phyloP scores from a whole-genome alignment of 2,888 invertebrate species.

The Rhamnusium bicolor region DNA sequence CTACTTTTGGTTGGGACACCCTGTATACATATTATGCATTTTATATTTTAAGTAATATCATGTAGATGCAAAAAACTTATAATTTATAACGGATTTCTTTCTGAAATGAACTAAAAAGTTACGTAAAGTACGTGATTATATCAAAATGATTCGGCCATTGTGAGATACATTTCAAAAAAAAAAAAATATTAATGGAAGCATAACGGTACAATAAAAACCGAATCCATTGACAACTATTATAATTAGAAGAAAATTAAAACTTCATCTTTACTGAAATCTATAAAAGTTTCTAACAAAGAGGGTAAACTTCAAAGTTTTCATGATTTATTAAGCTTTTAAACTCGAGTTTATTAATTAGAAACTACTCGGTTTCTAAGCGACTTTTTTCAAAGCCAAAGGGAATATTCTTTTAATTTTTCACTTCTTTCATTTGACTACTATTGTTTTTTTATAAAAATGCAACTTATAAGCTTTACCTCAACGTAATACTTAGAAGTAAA shows the following conservation, averaged over 20 bases:
- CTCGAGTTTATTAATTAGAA: not conserved
- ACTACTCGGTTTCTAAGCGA: not conserved
- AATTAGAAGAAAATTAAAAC: not conserved
- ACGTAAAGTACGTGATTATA: too few species aligned
- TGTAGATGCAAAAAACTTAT: too few species aligned
- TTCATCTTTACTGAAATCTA: not conserved
- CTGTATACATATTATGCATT: too few species aligned
- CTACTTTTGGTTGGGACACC: too few species aligned
- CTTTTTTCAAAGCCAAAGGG: not conserved
- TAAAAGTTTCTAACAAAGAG: not conserved
- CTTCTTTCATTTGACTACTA: not conserved
- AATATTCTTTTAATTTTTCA: not conserved
- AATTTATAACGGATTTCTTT: too few species aligned
- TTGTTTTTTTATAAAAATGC: too few species aligned
- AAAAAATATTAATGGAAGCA: not conserved
- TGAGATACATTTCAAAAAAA: not conserved
- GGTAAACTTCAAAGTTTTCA: not conserved
- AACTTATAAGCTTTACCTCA: too few species aligned
- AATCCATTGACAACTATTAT: not conserved
- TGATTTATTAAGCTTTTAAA: not conserved
- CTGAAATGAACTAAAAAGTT: too few species aligned
- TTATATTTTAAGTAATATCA: too few species aligned
- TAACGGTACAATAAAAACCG: not conserved
- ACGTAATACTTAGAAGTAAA: too few species aligned
- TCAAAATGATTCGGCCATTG: too few species aligned